Percentiles rank a stretch among this genome's conserved stretches.
Conservation (phyloP, 2,888 invertebrate genomes). For the Elgonia sp. region DNA sequence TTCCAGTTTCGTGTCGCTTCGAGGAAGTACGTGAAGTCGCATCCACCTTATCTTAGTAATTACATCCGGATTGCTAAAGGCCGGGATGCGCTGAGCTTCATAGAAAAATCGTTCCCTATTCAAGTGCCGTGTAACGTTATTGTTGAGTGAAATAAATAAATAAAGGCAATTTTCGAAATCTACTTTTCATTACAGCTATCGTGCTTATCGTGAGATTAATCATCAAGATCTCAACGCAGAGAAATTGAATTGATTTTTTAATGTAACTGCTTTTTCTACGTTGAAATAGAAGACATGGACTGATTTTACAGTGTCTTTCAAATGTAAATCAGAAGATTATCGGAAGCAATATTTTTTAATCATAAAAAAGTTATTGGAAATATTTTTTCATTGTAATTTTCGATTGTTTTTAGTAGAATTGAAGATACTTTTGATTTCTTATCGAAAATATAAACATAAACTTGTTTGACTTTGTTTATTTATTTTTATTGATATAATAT, state of each 20-base stretch:
- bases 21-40: slow-evolving; percentile 55
- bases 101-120: slow-evolving; percentile 38
- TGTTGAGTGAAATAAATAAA: slow-evolving; percentile 48
- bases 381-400: too few species aligned
- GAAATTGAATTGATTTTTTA: slow-evolving; percentile 8
- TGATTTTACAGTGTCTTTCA: neutral
- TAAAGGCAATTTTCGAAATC: slow-evolving; percentile 33
- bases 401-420: too few species aligned
- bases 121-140: slow-evolving; percentile 17
- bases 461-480: too few species aligned
- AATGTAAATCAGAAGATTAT: too few species aligned
- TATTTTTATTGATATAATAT: too few species aligned
- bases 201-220: slow-evolving; percentile 17
- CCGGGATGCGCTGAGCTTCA: slow-evolving; percentile 16
- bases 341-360: too few species aligned
- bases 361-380: too few species aligned
- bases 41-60: slow-evolving; percentile 63
- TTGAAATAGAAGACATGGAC: neutral
- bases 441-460: too few species aligned
- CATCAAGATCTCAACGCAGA: slow-evolving; percentile 1
- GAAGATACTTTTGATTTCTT: too few species aligned
- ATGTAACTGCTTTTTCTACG: slow-evolving; percentile 9
- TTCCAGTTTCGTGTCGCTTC: slow-evolving; percentile 53
- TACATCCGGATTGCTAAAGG: slow-evolving; percentile 60
- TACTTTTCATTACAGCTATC: slow-evolving; percentile 37